Percentiles rank a stretch among this genome's conserved stretches.
Conservation (phyloP, 2,888 invertebrate species). For the Tinea trinotella region DNA sequence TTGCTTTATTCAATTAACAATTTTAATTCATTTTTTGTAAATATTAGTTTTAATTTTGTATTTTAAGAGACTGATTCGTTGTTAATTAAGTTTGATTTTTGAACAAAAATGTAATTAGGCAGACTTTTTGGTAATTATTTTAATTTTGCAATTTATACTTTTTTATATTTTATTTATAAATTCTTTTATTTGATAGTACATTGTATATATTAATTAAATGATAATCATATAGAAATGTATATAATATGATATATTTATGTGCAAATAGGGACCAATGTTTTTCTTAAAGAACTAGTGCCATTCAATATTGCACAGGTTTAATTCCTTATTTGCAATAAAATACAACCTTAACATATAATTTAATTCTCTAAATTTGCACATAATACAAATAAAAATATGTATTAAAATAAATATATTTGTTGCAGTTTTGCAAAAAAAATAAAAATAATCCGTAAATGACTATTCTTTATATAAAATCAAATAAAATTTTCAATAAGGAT, state of each 20-base stretch:
- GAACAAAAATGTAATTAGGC: slow-evolving; percentile 16
- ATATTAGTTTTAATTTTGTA: slow-evolving; percentile 53
- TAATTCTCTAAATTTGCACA: no score
- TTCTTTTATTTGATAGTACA: no score
- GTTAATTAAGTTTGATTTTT: slow-evolving; percentile 36
- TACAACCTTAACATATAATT: no score
- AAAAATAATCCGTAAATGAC: no score
- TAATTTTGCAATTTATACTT: not conserved
- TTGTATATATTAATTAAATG: no score
- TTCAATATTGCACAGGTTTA: no score
- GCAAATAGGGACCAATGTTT: not conserved
- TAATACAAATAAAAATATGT: no score
- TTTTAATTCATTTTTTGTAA: slow-evolving; percentile 31
- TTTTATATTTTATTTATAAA: not conserved
- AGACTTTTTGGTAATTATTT: slow-evolving; percentile 8
- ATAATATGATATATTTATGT: not conserved
- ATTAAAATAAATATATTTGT: no score
- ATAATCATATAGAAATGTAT: not conserved
- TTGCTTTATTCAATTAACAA: not conserved
- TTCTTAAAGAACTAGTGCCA: not conserved
- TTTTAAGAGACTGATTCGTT: slow-evolving; percentile 68
- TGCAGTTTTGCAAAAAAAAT: no score
- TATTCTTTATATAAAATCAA: no score
- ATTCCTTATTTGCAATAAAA: no score
- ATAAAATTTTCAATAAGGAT: no score